phyloP scores from a whole-genome alignment of 2,797 vertebrate species.

The Oreochromis mossambicus region DNA sequence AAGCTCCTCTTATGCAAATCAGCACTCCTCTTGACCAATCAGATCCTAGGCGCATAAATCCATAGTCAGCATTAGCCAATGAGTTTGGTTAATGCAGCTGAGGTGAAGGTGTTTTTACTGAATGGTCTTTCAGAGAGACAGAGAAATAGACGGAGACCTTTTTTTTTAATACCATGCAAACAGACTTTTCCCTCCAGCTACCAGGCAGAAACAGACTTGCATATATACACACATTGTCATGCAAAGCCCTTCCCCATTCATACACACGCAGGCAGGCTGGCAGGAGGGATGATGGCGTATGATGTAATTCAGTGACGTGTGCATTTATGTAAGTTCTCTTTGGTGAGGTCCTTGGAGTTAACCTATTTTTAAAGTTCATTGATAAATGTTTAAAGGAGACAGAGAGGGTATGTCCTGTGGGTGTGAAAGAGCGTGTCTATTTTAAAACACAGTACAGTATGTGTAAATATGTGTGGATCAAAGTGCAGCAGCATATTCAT shows the following conservation, averaged over 20 bases:
- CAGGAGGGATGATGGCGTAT: slow-evolving; percentile 47
- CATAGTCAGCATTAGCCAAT: slow-evolving; percentile 32
- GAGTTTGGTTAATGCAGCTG: slow-evolving; percentile 15
- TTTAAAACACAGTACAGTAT: not conserved
- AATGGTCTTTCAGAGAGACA: slow-evolving; percentile 17
- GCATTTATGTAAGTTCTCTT: slow-evolving; percentile 64
- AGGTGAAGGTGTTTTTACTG: slow-evolving; percentile 35
- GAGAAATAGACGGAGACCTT: not conserved
- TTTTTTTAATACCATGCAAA: slow-evolving; percentile 1
- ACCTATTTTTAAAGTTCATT: slow-evolving; percentile 56
- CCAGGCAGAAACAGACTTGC: not conserved
- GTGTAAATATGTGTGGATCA: not conserved
- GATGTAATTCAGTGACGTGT: slow-evolving; percentile 68
- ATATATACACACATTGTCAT: not conserved
- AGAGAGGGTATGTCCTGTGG: not conserved
- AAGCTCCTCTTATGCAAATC: slow-evolving; percentile 42
- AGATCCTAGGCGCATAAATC: slow-evolving; percentile 6
- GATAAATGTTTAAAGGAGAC: slow-evolving; percentile 46
- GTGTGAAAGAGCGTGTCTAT: not conserved
- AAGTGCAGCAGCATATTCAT: not conserved
- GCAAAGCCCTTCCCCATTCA: slow-evolving; percentile 47
- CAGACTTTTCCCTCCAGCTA: slow-evolving; percentile 32
- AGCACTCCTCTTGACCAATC: slow-evolving; percentile 23
- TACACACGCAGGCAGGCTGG: slow-evolving; percentile 3
- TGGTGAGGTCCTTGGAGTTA: slow-evolving; percentile 50